Conservation (phyloP, 2,888 invertebrate species). For the Linnaemya vulpina region DNA sequence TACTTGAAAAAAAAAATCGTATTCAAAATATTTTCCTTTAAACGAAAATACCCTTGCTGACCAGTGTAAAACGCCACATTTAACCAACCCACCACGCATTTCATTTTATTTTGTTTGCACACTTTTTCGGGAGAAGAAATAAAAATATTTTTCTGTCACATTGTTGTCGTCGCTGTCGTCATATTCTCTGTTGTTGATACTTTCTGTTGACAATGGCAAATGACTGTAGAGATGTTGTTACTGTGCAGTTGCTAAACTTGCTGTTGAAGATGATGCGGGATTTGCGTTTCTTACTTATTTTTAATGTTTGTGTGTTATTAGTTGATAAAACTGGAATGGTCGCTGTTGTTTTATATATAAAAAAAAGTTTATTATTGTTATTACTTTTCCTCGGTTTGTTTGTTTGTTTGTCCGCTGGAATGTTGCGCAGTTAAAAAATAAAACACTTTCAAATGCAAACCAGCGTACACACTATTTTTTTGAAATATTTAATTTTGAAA, state of each 20-base stretch:
- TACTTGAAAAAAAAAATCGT: no score
- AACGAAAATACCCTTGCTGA: no score
- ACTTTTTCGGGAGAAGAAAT: neutral
- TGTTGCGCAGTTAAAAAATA: conserved; percentile 23
- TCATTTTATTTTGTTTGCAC: conserved; percentile 25
- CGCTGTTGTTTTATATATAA: conserved; percentile 31
- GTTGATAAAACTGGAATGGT: conserved; percentile 46
- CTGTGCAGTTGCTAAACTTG: conserved; percentile 21
- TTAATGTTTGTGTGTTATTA: conserved; percentile 15
- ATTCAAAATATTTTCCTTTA: no score
- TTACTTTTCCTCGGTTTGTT: conserved; percentile 1
- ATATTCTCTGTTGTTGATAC: conserved; percentile 33
- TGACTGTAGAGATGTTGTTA: conserved; percentile 44
- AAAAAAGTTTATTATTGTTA: conserved; percentile 61
- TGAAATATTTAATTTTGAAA: conserved; percentile 31
- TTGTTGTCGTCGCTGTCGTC: conserved; percentile 2
- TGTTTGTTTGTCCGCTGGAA: conserved; percentile 25
- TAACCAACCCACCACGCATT: conserved; percentile 39
- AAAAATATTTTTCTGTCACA: conserved; percentile 17
- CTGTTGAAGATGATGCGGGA: conserved; percentile 21
- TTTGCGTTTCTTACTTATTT: conserved; percentile 16
- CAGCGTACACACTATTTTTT: neutral
- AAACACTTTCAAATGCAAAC: neutral
- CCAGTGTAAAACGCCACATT: neutral
- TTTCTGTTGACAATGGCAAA: conserved; percentile 49